phyloP scores from a whole-genome alignment of 2,113 vertebrate genomes.

The Atractosteus spatula region DNA sequence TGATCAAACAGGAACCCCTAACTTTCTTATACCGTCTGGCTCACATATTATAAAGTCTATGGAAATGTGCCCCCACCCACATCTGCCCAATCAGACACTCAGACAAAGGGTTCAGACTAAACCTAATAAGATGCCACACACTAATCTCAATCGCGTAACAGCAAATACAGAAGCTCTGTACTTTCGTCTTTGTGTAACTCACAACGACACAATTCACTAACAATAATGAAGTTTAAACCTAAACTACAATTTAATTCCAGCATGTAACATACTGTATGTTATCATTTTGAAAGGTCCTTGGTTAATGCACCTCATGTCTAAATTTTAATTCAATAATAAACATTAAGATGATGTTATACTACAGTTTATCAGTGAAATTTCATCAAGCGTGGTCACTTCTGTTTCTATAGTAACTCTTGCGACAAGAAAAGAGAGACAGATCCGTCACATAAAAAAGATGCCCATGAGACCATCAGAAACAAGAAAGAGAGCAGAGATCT shows the following conservation, averaged over 20 bases:
- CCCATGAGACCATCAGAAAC: neutral
- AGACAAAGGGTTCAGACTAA: constrained; percentile 41
- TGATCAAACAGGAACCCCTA: neutral
- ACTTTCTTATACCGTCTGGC: constrained; percentile 38
- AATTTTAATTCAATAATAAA: no score
- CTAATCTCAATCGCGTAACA: constrained; percentile 49
- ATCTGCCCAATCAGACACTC: constrained; percentile 48
- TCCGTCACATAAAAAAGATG: neutral
- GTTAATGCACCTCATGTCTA: no score
- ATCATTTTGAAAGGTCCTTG: no score
- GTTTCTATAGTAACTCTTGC: neutral
- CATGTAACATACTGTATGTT: no score
- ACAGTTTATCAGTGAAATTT: no score
- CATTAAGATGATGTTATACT: no score
- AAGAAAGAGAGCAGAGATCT: neutral
- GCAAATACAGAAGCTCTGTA: constrained; percentile 34
- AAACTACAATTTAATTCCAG: no score
- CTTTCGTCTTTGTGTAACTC: no score
- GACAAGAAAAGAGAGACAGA: neutral
- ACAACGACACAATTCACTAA: no score
- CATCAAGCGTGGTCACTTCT: neutral
- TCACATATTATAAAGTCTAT: constrained; percentile 42
- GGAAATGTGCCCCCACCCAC: constrained; percentile 30
- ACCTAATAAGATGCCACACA: constrained; percentile 31
- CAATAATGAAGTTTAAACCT: no score